A percentile compares a stretch with the other conserved stretches of the same genome.
Conservation (phyloP, 92 coral and sea anemone genomes). For the Epizoanthus ramosus region DNA sequence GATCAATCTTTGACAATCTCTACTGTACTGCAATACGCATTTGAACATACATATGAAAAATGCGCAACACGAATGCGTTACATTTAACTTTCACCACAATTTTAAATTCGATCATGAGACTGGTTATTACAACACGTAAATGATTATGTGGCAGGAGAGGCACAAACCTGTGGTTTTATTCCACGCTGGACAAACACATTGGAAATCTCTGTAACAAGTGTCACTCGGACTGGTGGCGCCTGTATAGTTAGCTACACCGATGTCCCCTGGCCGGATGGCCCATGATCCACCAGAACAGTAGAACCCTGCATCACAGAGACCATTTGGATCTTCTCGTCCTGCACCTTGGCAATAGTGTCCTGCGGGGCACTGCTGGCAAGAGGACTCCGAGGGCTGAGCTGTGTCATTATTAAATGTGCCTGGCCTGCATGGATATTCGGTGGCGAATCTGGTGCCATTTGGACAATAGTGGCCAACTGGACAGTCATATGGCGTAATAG, state of each 20-base stretch:
- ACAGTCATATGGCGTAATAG: conserved; percentile 73
- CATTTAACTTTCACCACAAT: too few species aligned
- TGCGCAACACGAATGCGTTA: too few species aligned
- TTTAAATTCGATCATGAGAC: too few species aligned
- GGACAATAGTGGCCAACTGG: conserved; percentile 92
- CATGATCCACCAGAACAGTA: conserved; percentile 92
- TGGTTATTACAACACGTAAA: not conserved
- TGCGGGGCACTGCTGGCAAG: conserved; percentile 89
- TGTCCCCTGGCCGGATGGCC: conserved; percentile 87
- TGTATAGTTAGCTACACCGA: conserved; percentile 72
- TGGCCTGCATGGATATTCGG: conserved; percentile 85
- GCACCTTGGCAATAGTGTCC: conserved; percentile 93
- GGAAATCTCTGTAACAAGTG: conserved; percentile 80
- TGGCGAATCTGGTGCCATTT: conserved; percentile 77
- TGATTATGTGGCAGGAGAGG: not conserved
- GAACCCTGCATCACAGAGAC: conserved; percentile 89
- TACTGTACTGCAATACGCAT: too few species aligned
- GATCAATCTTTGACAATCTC: too few species aligned
- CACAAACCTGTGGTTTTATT: conserved; percentile 94
- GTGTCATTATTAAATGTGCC: conserved; percentile 94
- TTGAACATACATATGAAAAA: too few species aligned
- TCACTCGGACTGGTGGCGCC: conserved; percentile 87
- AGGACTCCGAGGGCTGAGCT: conserved; percentile 73
- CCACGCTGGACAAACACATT: conserved; percentile 97
- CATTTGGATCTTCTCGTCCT: conserved; percentile 82